These are phyloP conservation scores for Spodoptera litura DNA, from an alignment of 1,140 invertebrate genomes.

Conservation along the genomic window DNA sequence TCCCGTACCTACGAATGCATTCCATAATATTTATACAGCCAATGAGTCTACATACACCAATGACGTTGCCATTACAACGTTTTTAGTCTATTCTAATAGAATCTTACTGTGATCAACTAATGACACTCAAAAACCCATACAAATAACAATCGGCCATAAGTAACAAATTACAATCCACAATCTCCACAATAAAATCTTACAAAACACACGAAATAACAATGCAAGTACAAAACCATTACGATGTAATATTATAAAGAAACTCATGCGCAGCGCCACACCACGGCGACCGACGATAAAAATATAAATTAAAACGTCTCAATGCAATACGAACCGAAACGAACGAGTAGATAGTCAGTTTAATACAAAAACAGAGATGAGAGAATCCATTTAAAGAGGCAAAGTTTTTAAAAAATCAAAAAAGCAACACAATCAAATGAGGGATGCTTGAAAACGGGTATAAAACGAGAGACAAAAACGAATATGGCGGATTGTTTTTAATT, in stretches of 20 bases:
- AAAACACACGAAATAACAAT: background rate
- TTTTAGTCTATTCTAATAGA: too few relatives aligned
- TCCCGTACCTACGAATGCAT: too few relatives aligned
- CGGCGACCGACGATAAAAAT: constrained; percentile 54
- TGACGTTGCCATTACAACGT: too few relatives aligned
- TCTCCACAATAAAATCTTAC: background rate
- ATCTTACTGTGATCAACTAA: too few relatives aligned
- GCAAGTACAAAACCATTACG: constrained; percentile 41
- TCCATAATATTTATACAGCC: too few relatives aligned
- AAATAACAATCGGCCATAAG: background rate
- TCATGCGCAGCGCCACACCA: constrained; percentile 34
- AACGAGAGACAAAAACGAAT: constrained; percentile 81
- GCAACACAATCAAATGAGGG: constrained; percentile 84
- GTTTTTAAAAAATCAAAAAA: constrained; percentile 55
- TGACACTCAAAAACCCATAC: too few relatives aligned
- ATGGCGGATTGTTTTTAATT: constrained; percentile 86
- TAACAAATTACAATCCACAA: background rate
- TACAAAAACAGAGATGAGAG: constrained; percentile 63
- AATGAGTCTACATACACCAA: too few relatives aligned
- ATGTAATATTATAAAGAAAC: constrained; percentile 44
- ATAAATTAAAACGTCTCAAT: constrained; percentile 83
- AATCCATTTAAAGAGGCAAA: constrained; percentile 64
- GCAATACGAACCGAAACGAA: constrained; percentile 68
- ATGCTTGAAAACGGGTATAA: constrained; percentile 82
- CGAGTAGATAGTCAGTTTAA: constrained; percentile 73